Evolutionary conservation across 2,113 vertebrate genomes (phyloP), one percentile per base, ranked within the genome.

Genomic region (Scalopus aquaticus): DNA sequence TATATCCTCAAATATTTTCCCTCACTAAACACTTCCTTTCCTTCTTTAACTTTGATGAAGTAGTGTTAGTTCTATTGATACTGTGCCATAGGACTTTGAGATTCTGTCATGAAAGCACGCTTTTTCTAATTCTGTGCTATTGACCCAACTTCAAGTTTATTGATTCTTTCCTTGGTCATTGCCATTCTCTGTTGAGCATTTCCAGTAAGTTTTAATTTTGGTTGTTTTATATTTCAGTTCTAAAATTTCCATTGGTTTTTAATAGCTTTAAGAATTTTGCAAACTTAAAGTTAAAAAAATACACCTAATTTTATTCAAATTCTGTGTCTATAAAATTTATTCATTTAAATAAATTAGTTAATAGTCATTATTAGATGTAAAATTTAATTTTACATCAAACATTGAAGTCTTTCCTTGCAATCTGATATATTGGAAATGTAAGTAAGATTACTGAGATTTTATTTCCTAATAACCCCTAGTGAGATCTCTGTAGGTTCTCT

Each of bases 1-100:
- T 86, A 58, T 76, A 24, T 56, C 20, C 69, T 92, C 22, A 94
- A 56, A 26, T 92, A 46, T 70, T 87, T 87, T 91, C 82, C 30
- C 76, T 39, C 1, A 39, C 15, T 13, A 35, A 74, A 60, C 7
- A 65, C 37, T 74, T n/a, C 17, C 60, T 90, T 74, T 90, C 17
- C 3, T 82, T 77, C 54, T 91, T 35, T 32, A 69, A 64, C 15
- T 81, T 69, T 64, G 60, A 46, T 82, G 42, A 70, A 20, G 35
- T 30, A 86, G 20, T 73, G 5, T 85, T 85, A 70, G 30, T 6
- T 37, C 35, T 44, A 73, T 74, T 39, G 19, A 10, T 80, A 90
- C 70, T 88, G 28, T 64, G 13, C 35, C 39, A 67, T 35, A 74
- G 26, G 10, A 69, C 28, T 49, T 56, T 28, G 35, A 72, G 32